Evolutionary conservation across 2,797 vertebrate genomes (phyloP), one percentile per base, ranked within the genome.

Genomic region (Artibeus lituratus): DNA sequence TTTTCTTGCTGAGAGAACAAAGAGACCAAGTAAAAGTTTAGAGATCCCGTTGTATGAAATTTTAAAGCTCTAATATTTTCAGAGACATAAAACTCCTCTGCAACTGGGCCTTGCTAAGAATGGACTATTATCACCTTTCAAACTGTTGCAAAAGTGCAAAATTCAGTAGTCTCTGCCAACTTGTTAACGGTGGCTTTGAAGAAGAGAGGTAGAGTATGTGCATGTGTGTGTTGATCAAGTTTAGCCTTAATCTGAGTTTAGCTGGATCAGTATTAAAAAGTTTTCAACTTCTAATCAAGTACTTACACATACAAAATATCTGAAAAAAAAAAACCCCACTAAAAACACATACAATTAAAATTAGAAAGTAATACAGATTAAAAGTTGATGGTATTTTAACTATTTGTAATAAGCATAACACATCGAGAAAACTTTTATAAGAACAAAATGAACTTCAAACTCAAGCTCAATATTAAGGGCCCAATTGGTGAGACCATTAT

Each of bases 381-480:
- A 95, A 87, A 74, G 49, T 15, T 29, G 74, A 72, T n/a, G 49
- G 47, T 62, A 49, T 91, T 93, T 74, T 86, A 44, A 87, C 51
- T 73, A 72, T 29, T 62, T 51, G 4, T 59, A 86, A 70, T 72
- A 92, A 92, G 19, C 15, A 82, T 10, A 67, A 85, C 29, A 65
- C 10, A 87, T 19, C 53, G 92, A 88, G 24, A 92, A 88, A 95
- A 80, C 16, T 84, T 86, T 81, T 67, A 32, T 35, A 70, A 91
- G 42, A 83, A 74, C 26, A 95, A 91, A 94, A 96, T 26, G 22
- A 86, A 93, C 81, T 96, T 94, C 35, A 87, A 94, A 77, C 80
- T 90, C 26, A 85, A 73, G 53, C 44, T 91, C 70, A 90, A 69
- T 49, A 82, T 47, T 84, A 95, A 82, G 69, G 32, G 32, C 80